Evolutionary conservation across 2,797 vertebrate genomes (phyloP).

Genomic region (Pelodytes ibericus): DNA sequence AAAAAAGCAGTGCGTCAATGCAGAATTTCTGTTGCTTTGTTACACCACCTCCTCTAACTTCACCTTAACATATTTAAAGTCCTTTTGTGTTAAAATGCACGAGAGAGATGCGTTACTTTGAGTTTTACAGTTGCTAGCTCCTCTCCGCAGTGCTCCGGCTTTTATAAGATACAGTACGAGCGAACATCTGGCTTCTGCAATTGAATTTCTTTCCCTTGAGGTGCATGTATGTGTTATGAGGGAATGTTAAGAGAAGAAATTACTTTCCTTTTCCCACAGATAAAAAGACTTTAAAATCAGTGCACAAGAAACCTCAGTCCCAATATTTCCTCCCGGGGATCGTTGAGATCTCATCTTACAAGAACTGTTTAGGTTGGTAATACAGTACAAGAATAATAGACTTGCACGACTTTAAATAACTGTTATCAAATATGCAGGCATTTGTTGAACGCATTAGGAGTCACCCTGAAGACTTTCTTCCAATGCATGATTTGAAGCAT

Average conservation of each 20-base stretch:
- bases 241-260: conserved; percentile 55
- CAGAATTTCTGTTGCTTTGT: conserved; percentile 3
- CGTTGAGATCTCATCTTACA: conserved; percentile 56
- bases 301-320: conserved; percentile 37
- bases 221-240: conserved; percentile 51
- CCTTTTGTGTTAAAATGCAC: conserved; percentile 48
- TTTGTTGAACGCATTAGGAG: conserved; percentile 53
- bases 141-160: conserved; percentile 52
- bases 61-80: conserved; percentile 35
- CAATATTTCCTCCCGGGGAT: conserved; percentile 51
- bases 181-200: conserved; percentile 48
- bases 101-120: conserved; percentile 44
- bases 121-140: conserved; percentile 57
- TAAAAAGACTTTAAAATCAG: conserved; percentile 52
- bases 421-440: conserved; percentile 52
- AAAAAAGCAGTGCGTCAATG: not conserved
- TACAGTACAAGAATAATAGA: conserved; percentile 48
- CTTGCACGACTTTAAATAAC: conserved; percentile 47
- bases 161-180: conserved; percentile 59
- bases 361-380: conserved; percentile 48
- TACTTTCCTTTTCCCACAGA: conserved; percentile 41
- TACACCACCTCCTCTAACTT: conserved; percentile 8
- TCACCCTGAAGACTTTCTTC: conserved; percentile 58
- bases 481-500: conserved; percentile 59
- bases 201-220: conserved; percentile 57